Conservation (phyloP, 2,797 vertebrate species). For the Labeo calbasu region DNA sequence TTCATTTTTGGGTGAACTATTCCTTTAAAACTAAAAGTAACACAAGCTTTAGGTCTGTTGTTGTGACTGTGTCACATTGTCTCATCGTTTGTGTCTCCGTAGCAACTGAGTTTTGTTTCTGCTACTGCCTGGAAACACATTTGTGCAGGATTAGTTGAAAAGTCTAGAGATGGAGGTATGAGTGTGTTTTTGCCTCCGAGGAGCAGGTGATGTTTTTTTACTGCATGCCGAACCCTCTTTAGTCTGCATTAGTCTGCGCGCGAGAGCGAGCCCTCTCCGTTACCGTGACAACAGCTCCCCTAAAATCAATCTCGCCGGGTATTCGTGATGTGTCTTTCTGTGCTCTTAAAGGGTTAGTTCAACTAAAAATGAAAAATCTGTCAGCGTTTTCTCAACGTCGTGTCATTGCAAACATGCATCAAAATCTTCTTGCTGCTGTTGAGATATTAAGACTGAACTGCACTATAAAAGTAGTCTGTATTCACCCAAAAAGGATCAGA, state of each 20-base stretch:
- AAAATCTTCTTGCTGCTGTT: background rate
- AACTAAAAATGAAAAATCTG: background rate
- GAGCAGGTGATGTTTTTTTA: conserved; percentile 41
- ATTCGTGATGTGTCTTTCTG: conserved; percentile 34
- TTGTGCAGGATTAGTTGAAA: conserved; percentile 17
- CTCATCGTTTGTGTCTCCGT: background rate
- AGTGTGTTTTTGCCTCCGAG: conserved; percentile 29
- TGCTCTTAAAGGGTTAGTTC: conserved; percentile 24
- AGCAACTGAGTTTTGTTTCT: conserved; percentile 12
- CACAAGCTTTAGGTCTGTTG: background rate
- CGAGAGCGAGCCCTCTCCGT: conserved; percentile 30
- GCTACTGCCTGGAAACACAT: conserved; percentile 17
- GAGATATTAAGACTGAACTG: background rate
- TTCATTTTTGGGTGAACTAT: background rate
- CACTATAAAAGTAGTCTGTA: background rate
- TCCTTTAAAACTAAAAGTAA: background rate
- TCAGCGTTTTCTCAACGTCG: background rate
- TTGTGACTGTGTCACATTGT: background rate
- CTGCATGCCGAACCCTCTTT: conserved; percentile 36
- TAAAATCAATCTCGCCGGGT: conserved; percentile 47
- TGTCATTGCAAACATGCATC: background rate
- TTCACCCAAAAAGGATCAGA: background rate
- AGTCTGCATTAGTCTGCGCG: conserved; percentile 22
- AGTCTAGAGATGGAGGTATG: conserved; percentile 17
- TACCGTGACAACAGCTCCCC: conserved; percentile 55